Evolutionary conservation across 2,797 vertebrate genomes (phyloP), one percentile per base, ranked within the genome.

Genomic region (Helostoma temminkii): DNA sequence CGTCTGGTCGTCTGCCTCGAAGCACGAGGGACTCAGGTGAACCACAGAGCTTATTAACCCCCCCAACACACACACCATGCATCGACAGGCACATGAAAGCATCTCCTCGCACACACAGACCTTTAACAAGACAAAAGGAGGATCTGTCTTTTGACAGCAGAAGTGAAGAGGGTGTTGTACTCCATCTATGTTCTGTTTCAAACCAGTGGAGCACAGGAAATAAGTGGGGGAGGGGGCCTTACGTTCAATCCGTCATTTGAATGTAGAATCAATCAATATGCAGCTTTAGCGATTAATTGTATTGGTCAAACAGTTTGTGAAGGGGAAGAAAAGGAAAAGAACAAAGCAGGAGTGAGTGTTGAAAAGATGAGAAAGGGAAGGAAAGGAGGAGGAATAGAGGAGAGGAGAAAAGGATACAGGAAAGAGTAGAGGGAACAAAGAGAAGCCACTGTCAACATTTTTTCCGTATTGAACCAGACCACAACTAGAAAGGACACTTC

Each of bases 1-100:
- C 1, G 24, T 79, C 53, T 70, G 60, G 39, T 8, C 1, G 15
- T 39, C 39, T 67, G 60, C 59, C 85, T 70, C 4, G 63, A 66
- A 70, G 80, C 74, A 62, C 2, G 2, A 47, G 65, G 76, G 80
- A 74, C 66, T 60, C 60, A 77, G 75, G 76, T 80, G 79, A 84
- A 65, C 36, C 71, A 63, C 65, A 34, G 15, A 54, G 74, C 71
- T 84, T 80, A 82, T 71, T 76, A 74, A 67, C 73, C 32, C 63
- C 12, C 55, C 22, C 71, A 66, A 72, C 64, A 61, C 70, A 63
- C 60, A 59, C 49, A 46, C 37, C 37, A 41, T 41, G 15, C 36
- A 39, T 39, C 43, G 53, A 32, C 22, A 26, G 39, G 25, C 39
- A 28, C 25, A 30, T 36, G 24, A 55, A 66, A 60, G n/a, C n/a